phyloP scores from a whole-genome alignment of 2,113 vertebrate species.

The Riparia riparia region DNA sequence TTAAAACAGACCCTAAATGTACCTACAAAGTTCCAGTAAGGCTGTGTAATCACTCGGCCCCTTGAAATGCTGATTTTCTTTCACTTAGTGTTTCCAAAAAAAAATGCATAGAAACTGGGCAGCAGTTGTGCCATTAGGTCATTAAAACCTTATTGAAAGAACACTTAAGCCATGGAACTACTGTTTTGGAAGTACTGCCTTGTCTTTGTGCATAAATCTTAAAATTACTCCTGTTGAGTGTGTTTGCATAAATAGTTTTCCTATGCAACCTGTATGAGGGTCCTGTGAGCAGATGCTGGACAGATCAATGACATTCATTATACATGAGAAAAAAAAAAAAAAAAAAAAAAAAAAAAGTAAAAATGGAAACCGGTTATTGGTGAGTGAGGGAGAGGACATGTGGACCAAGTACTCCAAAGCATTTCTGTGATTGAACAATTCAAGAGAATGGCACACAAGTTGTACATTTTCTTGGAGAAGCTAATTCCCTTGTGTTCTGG shows the following conservation, averaged over 20 bases:
- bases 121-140: neutral
- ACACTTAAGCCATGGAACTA: neutral
- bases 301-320: neutral
- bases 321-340: too few relatives aligned
- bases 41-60: constrained; percentile 1
- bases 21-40: constrained; percentile 4
- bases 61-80: neutral
- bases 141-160: neutral
- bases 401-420: neutral
- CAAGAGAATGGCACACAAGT: neutral
- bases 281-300: neutral
- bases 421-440: neutral
- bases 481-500: neutral
- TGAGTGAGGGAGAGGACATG: neutral
- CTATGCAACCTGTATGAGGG: neutral
- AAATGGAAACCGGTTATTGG: neutral
- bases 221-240: neutral
- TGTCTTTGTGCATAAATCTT: neutral
- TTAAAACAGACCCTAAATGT: constrained; percentile 14
- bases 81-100: neutral
- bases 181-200: neutral
- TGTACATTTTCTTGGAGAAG: neutral
- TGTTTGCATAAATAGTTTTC: neutral
- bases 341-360: neutral
- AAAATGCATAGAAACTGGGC: neutral